Base-by-base conservation (phyloP, 2,888 invertebrate genomes). In the Lasioglossum lativentre region DNA sequence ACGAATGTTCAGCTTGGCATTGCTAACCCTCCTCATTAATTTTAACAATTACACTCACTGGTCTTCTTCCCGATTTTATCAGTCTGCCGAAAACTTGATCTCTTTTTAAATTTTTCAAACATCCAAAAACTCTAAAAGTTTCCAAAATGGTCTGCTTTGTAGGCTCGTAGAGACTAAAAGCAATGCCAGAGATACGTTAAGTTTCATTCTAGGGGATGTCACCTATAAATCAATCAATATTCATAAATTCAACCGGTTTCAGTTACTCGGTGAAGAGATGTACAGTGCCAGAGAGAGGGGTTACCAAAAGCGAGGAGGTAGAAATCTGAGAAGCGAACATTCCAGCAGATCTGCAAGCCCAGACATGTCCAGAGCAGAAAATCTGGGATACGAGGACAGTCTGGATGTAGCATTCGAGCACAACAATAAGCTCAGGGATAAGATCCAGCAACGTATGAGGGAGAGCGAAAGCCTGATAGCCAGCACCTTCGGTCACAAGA, bases 331-430 rank as follows among this genome's bases (percentile, higher is more conserved):
- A 1, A 93, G 93, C 45, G 93, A 92, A 52, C 90, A 86, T 47
- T 93, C 93, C 14, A 95, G 94, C 78, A 91, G 94, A 40, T 94
- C 93, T 0, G 92, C 87, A 34, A 94, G 94, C 78, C 94, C 94
- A 0, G 93, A 93, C 34, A 83, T 90, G 66, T 92, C 92, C 27
- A 89, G 92, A 34, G 90, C 90, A 1, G 94, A 94, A 59, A 94
- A 94, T 76, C 89, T 94, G 16, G 93, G 94, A 27, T 95, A 95
- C 85, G 95, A 95, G 77, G 95, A 95, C 82, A 95, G 95, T 73
- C 88, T 95, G 59, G 94, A 95, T 74, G 95, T 95, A 0, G 95
- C 95, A 0, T 95, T 95, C 75, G 95, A 95, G 78, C 93, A 95
- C 85, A 95, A 95, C 88, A 95, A 95, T 85, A 95, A 95, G 75